Percentiles rank a stretch among this genome's conserved stretches.
Evolutionary conservation across 2,888 invertebrate species (phyloP).

Genomic region (Pammene aurita): DNA sequence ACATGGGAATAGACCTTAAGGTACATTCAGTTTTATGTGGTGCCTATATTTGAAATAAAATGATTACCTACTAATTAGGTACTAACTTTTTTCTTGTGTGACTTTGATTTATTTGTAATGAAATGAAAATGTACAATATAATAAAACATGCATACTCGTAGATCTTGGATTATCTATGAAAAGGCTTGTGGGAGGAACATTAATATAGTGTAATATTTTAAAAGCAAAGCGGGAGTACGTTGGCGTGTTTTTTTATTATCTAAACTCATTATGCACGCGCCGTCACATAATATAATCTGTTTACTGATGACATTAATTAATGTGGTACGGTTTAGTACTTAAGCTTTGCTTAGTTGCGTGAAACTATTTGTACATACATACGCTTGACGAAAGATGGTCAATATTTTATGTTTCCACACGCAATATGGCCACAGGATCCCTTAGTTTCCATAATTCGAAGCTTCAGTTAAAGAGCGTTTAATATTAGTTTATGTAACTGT

Average conservation of each 20-base stretch:
- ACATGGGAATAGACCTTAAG: too few species aligned
- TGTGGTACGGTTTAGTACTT: not conserved
- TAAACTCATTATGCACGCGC: not conserved
- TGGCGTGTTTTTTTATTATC: conserved; percentile 12
- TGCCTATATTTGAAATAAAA: too few species aligned
- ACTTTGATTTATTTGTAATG: too few species aligned
- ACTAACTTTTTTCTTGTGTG: too few species aligned
- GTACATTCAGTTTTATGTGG: too few species aligned
- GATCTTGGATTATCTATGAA: conserved; percentile 1
- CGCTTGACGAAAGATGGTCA: conserved; percentile 27
- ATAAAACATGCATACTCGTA: not conserved
- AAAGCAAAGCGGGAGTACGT: conserved; percentile 16
- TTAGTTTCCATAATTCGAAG: not conserved
- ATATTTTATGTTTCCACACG: conserved; percentile 29
- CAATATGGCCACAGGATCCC: not conserved
- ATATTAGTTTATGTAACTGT: too few species aligned
- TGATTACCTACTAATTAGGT: too few species aligned
- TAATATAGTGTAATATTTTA: conserved; percentile 14
- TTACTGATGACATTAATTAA: conserved; percentile 12
- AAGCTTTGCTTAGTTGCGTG: conserved; percentile 16
- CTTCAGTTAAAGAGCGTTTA: too few species aligned
- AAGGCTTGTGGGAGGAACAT: conserved; percentile 24
- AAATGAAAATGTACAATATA: too few species aligned
- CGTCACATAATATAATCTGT: conserved; percentile 2
- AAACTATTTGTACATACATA: conserved; percentile 31